Evolutionary conservation across 2,888 invertebrate genomes (phyloP).

Genomic region (Subacronicta megacephala): DNA sequence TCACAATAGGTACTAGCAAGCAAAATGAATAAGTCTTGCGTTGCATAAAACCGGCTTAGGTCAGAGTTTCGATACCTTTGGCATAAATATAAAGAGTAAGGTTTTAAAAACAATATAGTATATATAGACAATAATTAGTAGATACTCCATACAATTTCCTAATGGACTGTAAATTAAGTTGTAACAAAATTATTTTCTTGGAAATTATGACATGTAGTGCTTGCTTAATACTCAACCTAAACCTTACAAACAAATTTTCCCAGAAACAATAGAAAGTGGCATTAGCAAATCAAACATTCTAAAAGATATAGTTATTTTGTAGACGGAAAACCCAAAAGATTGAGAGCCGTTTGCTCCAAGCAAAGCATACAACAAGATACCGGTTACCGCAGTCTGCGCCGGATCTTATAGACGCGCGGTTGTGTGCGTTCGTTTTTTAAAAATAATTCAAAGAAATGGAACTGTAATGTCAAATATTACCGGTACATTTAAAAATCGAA

Average conservation of each 20-base stretch:
- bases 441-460: conserved; percentile 27
- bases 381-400: conserved; percentile 59
- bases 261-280: conserved; percentile 35
- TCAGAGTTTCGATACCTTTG: conserved; percentile 41
- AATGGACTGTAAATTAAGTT: too few species aligned
- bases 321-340: conserved; percentile 62
- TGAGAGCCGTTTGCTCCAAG: conserved; percentile 71
- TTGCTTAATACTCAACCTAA: not conserved
- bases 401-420: conserved; percentile 64
- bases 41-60: conserved; percentile 40
- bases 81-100: too few species aligned
- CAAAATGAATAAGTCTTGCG: conserved; percentile 39
- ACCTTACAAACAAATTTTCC: conserved; percentile 22
- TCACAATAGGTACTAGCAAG: conserved; percentile 28
- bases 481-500: conserved; percentile 43
- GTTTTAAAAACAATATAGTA: too few species aligned
- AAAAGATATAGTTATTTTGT: conserved; percentile 37
- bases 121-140: too few species aligned
- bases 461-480: conserved; percentile 36
- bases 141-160: too few species aligned
- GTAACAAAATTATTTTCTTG: too few species aligned
- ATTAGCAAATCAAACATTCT: conserved; percentile 51
- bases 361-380: conserved; percentile 72
- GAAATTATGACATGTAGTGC: too few species aligned
- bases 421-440: conserved; percentile 53